Percentiles rank a stretch among this genome's conserved stretches.
phyloP scores from a whole-genome alignment of 2,888 invertebrate genomes.

The Bellardia bayeri region DNA sequence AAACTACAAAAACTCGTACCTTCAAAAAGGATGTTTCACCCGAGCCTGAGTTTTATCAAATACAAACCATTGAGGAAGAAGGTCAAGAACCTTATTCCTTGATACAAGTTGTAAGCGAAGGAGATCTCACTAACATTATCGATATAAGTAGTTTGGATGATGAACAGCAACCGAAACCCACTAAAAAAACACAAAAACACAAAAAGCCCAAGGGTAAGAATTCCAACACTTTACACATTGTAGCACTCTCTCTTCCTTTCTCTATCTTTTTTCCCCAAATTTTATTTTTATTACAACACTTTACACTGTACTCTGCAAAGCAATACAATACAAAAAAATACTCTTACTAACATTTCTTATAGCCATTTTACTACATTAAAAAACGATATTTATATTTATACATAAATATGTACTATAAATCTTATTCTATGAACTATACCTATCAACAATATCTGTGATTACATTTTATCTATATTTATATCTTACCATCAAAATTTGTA shows the following conservation, averaged over 20 bases:
- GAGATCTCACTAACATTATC: slow-evolving; percentile 81
- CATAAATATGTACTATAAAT: slow-evolving; percentile 44
- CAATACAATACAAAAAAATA: background rate
- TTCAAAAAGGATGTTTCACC: slow-evolving; percentile 84
- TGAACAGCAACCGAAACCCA: slow-evolving; percentile 77
- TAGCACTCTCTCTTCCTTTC: slow-evolving; percentile 13
- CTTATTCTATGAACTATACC: background rate
- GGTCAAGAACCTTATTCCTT: slow-evolving; percentile 84
- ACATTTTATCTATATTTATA: slow-evolving; percentile 43
- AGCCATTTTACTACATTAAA: slow-evolving; percentile 10
- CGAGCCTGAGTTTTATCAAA: slow-evolving; percentile 84
- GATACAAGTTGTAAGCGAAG: slow-evolving; percentile 83
- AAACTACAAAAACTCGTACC: slow-evolving; percentile 83
- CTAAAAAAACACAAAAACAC: slow-evolving; percentile 78
- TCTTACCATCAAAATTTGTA: slow-evolving; percentile 22
- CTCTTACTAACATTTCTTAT: slow-evolving; percentile 23
- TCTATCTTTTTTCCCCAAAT: background rate
- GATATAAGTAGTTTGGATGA: slow-evolving; percentile 83
- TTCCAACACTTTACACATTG: slow-evolving; percentile 72
- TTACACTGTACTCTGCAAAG: slow-evolving; percentile 14
- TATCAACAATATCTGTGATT: background rate
- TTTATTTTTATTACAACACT: slow-evolving; percentile 12
- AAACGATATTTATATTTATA: background rate
- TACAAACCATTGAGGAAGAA: slow-evolving; percentile 85
- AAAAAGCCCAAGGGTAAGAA: slow-evolving; percentile 82